A percentile compares a stretch with the other conserved stretches of the same genome.
phyloP scores from a whole-genome alignment of 2,113 vertebrate species.

The Clarias gariepinus region DNA sequence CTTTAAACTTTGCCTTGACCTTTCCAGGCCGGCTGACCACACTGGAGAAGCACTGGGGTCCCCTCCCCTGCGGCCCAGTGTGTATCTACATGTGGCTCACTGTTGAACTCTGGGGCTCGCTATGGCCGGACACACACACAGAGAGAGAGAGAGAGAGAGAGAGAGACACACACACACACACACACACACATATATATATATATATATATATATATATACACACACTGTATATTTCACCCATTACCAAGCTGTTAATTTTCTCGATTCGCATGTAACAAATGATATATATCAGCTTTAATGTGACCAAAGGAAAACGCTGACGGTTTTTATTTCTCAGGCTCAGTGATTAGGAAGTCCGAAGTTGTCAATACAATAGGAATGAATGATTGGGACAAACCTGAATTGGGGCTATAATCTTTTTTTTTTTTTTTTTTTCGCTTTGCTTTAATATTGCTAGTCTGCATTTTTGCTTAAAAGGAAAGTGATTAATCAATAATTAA shows the following conservation, averaged over 20 bases:
- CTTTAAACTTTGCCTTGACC: conserved; percentile 78
- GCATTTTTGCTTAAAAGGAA: conserved; percentile 81
- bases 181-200: conserved; percentile 29
- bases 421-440: conserved; percentile 63
- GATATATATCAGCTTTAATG: conserved; percentile 71
- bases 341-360: conserved; percentile 74
- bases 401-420: conserved; percentile 76
- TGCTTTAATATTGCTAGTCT: conserved; percentile 78
- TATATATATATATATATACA: conserved; percentile 13
- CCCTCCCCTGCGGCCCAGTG: conserved; percentile 42
- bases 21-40: conserved; percentile 60
- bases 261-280: conserved; percentile 61
- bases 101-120: conserved; percentile 35
- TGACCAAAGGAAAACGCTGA: conserved; percentile 72
- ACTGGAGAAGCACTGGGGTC: conserved; percentile 41
- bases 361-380: conserved; percentile 78
- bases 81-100: conserved; percentile 46
- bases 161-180: conserved; percentile 30
- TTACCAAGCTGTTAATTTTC: conserved; percentile 58
- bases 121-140: conserved; percentile 14
- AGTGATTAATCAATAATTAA: conserved; percentile 86
- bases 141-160: no score
- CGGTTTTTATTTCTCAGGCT: conserved; percentile 69
- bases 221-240: conserved; percentile 10
- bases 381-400: conserved; percentile 73